Evolutionary conservation across 2,113 vertebrate species (phyloP).

Genomic region (Anseranas semipalmata): DNA sequence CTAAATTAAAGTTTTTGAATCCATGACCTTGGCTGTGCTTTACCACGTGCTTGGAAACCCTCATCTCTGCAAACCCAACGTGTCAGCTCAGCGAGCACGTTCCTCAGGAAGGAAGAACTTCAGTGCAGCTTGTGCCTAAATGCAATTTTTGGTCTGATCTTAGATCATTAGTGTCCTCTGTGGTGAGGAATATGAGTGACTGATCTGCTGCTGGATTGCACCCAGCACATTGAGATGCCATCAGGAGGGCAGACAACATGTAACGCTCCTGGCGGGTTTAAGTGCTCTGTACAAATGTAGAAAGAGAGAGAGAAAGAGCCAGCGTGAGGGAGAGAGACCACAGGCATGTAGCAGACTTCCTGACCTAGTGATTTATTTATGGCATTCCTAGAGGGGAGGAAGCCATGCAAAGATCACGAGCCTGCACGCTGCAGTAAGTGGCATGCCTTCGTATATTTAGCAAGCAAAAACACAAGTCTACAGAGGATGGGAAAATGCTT

Average conservation of each 20-base stretch:
- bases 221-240: neutral
- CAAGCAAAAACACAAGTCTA: neutral
- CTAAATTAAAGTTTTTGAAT: neutral
- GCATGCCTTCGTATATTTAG: neutral
- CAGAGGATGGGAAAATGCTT: neutral
- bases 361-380: slow-evolving; percentile 61
- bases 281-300: neutral
- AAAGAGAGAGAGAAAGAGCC: neutral
- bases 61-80: neutral
- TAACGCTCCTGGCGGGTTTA: neutral
- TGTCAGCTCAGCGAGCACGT: neutral
- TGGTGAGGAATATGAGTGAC: neutral
- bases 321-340: neutral
- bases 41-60: accelerated
- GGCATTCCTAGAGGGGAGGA: slow-evolving; percentile 50
- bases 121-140: neutral
- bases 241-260: neutral
- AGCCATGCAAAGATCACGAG: slow-evolving; percentile 43
- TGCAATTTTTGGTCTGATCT: neutral
- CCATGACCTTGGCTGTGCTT: neutral
- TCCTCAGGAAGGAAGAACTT: neutral
- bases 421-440: neutral
- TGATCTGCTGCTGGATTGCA: neutral
- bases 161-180: neutral
- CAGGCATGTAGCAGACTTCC: slow-evolving; percentile 15